Base-by-base conservation (phyloP, 2,797 vertebrate genomes). In the Rhinella marina region DNA sequence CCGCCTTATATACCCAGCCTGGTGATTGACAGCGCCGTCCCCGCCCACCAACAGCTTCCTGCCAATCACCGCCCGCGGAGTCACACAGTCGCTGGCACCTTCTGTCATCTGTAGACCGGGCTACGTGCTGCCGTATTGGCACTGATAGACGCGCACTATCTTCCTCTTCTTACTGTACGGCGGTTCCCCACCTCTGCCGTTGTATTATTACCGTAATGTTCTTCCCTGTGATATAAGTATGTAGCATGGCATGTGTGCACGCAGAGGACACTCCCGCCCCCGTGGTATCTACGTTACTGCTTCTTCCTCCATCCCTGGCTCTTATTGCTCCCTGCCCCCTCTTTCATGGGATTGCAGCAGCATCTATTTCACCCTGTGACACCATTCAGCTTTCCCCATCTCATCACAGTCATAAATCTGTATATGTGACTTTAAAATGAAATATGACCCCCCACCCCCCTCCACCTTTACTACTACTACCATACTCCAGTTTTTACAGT, bases 111-210 rank as follows among this genome's bases (percentile, higher is more conserved):
- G n/a, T 1, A 32, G 29, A 52, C 21, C 5, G n/a, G 62, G 17
- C 70, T 82, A 89, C 88, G 88, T 88, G 88, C 70, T 48, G 16
- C 84, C 84, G 79, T 89, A 89, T 14, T 3, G 10, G n/a, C 41
- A 0, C 1, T 17, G 77, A 25, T 59, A 82, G 72, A 10, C 7
- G 70, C 84, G 88, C 88, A 59, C n/a, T 1, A 0, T 19, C 19
- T 19, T 32, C 19, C 25, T 70, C 17, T 12, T 23, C 23, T 21
- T 1, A 41, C 41, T 8, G 50, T 56, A 16, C 27, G 13, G 6
- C 23, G 3, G 23, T 25, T 17, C 9, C 52, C 64, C 62, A n/a
- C n/a, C n/a, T n/a, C n/a, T n/a, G n/a, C n/a, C 27, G 21, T 50
- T 61, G 14, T 41, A 9, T 50, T 7, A 85, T 85, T 64, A 85